Evolutionary conservation across 2,797 vertebrate species (phyloP), one percentile per base, ranked within the genome.

Genomic region (Chrosomus eos): DNA sequence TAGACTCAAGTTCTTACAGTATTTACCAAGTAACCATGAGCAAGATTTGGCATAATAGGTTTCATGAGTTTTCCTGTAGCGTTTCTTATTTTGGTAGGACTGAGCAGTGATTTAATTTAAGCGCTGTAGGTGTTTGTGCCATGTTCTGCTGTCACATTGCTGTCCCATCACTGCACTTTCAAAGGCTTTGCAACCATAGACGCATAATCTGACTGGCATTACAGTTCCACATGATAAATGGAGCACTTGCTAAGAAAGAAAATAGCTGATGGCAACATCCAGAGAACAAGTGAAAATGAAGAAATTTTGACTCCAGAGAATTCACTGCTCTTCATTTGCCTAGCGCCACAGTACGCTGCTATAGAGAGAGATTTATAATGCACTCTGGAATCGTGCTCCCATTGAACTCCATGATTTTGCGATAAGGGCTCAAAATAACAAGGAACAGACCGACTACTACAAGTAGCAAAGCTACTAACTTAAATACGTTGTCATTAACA

Each of bases 171-270:
- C 38, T 3, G 36, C 31, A 48, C 45, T 80, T 85, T 86, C 40
- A 86, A 88, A 85, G 62, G 64, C 79, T 73, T 80, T 74, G 48
- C 33, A 78, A 45, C 51, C 72, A 70, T 26, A 66, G 72, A 73
- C 1, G 3, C 82, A 70, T 88, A 80, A 86, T 80, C 64, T 83
- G 43, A 83, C 71, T 88, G 75, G 73, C 70, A 68, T 73, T 82
- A 60, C 68, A 40, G 62, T 73, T 82, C 71, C 71, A 74, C 79
- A 73, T 53, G 33, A 82, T 67, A 68, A 85, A 66, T 81, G 53
- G 31, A 84, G 78, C 64, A 31, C 23, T 70, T 23, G 45, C 33
- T 68, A 71, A 77, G 66, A 82, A 64, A 71, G 4, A 51, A 55
- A 66, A 80, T 40, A 48, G 71, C 74, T 70, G 48, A 81, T n/a